These are phyloP conservation scores for Mactromeris polynyma DNA, from an alignment of 2,888 invertebrate genomes.

Conservation along the genomic window DNA sequence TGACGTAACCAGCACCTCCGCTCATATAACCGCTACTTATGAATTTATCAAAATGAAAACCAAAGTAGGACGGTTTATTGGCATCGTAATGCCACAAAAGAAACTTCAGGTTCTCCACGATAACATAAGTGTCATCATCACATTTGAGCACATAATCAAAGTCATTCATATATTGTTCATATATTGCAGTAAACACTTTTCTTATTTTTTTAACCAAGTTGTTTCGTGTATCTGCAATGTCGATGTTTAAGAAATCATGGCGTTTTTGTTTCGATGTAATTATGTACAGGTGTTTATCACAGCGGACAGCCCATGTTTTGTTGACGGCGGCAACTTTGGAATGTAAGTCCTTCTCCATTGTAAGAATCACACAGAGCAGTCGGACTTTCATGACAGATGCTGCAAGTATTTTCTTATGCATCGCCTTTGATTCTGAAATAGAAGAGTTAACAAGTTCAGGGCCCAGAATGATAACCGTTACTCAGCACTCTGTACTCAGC, in stretches of 20 bases:
- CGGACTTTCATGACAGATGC: conserved; percentile 89
- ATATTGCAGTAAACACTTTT: conserved; percentile 95
- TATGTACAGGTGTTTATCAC: conserved; percentile 87
- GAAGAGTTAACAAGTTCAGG: neutral
- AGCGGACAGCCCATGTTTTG: conserved; percentile 97
- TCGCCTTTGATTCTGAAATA: conserved; percentile 17
- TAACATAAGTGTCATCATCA: conserved; percentile 98
- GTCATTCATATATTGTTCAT: conserved; percentile 92
- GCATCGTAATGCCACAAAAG: conserved; percentile 93
- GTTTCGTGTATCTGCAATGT: conserved; percentile 52
- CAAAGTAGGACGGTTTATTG: conserved; percentile 93
- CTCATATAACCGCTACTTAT: conserved; percentile 87
- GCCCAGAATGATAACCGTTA: neutral
- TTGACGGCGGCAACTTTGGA: conserved; percentile 96
- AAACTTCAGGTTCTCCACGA: conserved; percentile 97
- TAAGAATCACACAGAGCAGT: conserved; percentile 98
- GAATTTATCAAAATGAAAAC: conserved; percentile 80
- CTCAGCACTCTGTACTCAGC: no score
- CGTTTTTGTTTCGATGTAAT: conserved; percentile 88
- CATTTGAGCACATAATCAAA: conserved; percentile 99
- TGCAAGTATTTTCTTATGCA: neutral
- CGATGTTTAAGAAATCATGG: conserved; percentile 84
- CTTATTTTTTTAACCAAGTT: conserved; percentile 98
- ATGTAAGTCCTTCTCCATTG: conserved; percentile 94
- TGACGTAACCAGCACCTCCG: conserved; percentile 91